Conservation (phyloP, 2,113 vertebrate species). For the Salvelinus sp. region DNA sequence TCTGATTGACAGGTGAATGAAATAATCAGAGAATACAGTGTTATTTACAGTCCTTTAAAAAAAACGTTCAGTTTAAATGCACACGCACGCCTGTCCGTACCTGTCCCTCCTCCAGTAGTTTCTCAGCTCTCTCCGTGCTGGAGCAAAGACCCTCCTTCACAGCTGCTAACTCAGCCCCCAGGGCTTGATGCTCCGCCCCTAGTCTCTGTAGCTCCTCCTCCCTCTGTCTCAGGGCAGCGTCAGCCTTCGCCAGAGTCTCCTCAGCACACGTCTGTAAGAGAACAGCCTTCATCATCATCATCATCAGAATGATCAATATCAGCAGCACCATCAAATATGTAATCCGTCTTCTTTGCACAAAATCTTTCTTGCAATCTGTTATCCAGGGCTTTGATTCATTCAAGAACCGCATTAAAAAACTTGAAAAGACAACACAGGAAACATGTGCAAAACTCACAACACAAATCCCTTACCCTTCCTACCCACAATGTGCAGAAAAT, state of each 20-base stretch:
- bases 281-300: not conserved
- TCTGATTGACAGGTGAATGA: constrained; percentile 59
- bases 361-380: too few species aligned
- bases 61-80: too few species aligned
- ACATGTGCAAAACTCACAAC: not conserved
- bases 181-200: constrained; percentile 50
- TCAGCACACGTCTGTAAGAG: constrained; percentile 64
- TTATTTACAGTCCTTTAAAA: not conserved
- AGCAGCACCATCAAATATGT: not conserved
- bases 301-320: not conserved
- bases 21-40: not conserved
- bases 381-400: not conserved
- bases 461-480: too few species aligned
- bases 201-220: constrained; percentile 54
- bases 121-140: constrained; percentile 54
- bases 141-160: constrained; percentile 62
- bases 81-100: constrained; percentile 38
- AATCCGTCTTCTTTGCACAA: not conserved
- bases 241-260: constrained; percentile 61
- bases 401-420: not conserved
- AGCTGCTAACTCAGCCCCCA: constrained; percentile 70
- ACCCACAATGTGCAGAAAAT: too few species aligned
- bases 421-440: not conserved
- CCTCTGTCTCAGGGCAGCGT: constrained; percentile 51
- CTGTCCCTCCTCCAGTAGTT: constrained; percentile 60